Evolutionary conservation across 2,113 vertebrate genomes (phyloP), one percentile per base, ranked within the genome.

Genomic region (Tenebrosternarchus preto): DNA sequence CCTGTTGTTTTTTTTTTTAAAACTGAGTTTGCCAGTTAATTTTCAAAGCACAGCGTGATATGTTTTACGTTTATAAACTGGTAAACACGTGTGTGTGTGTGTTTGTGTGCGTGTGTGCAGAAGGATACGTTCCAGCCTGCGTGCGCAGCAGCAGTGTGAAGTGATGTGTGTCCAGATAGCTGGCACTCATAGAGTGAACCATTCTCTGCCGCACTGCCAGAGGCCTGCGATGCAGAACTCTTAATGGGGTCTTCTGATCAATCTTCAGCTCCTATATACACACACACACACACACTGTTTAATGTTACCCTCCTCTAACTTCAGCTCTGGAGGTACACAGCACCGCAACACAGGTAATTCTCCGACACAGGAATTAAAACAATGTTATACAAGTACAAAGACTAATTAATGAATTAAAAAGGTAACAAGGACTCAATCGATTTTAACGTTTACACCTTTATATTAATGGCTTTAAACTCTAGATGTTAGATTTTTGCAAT

Each of bases 41-140:
- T 50, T 50, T 11, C 43, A 50, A 50, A 50, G 43, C 43, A 50
- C 5, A 9, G 8, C 39, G 1, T 50, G n/a, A n/a, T n/a, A n/a
- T n/a, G n/a, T 9, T 57, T 22, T 57, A 15, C 20, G 20, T 57
- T 29, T 11, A 33, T 6, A 0, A 9, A 9, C 5, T 4, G 27
- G 36, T n/a, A 33, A 3, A n/a, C 3, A 43, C n/a, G 50, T n/a
- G n/a, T n/a, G n/a, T n/a, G n/a, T n/a, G n/a, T n/a, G n/a, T n/a
- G 15, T 25, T 33, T 46, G 55, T 74, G 15, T 53, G 24, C 27
- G 73, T 19, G 20, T 60, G 22, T 22, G n/a, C n/a, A n/a, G n/a
- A 90, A 95, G 94, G 97, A 99, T 99, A 98, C 97, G 97, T 99
- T 12, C 98, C 98, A 0, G 98, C 98, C 83, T 99, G 98, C 0